phyloP scores from a whole-genome alignment of 2,113 vertebrate species.

The Fregata magnificens region DNA sequence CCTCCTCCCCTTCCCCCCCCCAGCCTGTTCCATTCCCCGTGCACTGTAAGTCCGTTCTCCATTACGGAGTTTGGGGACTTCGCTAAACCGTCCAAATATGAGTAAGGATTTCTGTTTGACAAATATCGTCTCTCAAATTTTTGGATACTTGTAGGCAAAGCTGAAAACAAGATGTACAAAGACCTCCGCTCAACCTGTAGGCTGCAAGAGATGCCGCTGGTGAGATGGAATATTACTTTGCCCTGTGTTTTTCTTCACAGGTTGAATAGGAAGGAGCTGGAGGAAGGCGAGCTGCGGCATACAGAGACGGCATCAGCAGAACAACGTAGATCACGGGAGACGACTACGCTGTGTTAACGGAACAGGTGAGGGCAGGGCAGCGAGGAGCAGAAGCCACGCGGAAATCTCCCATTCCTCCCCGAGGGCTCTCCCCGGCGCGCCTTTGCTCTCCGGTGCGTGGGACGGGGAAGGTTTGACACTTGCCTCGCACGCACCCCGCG shows the following conservation, averaged over 20 bases:
- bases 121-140: background rate
- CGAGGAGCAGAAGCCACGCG: background rate
- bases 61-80: background rate
- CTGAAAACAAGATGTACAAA: background rate
- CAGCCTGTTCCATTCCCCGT: background rate
- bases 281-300: background rate
- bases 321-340: fast-evolving
- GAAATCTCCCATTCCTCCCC: background rate
- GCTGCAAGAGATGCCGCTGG: background rate
- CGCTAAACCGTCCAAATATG: background rate
- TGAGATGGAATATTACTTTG: background rate
- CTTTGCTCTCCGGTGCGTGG: background rate
- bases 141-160: background rate
- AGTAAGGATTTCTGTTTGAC: background rate
- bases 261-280: background rate
- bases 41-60: background rate
- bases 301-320: fast-evolving
- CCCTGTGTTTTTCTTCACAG: background rate
- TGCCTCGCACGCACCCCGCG: background rate
- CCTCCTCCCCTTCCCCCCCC: slow-evolving; percentile 1
- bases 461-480: background rate
- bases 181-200: background rate
- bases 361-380: background rate
- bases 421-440: background rate
- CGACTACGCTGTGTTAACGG: fast-evolving